Evolutionary conservation across 2,113 vertebrate species (phyloP).

Genomic region (Bagarius yarrelli): DNA sequence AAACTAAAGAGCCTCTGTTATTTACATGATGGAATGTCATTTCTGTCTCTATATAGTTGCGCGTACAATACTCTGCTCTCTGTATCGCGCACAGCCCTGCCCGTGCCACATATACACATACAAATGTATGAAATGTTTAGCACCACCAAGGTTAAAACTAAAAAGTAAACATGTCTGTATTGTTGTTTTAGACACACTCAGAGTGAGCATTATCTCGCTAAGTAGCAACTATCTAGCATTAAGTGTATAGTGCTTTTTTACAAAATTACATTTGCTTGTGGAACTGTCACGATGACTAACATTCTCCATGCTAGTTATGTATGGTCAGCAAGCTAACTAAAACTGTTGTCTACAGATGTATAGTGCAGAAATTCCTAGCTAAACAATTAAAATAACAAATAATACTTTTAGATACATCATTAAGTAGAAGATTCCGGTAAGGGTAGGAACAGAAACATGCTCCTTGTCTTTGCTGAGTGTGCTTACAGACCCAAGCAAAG

Average conservation of each 20-base stretch:
- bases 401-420: background rate
- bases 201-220: background rate
- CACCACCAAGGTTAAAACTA: no score
- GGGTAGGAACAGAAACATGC: background rate
- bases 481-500: background rate
- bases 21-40: no score
- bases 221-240: background rate
- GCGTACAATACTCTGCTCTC: no score
- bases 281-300: background rate
- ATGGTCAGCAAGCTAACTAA: no score
- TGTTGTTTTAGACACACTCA: conserved; percentile 1
- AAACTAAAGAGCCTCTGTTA: no score
- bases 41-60: no score
- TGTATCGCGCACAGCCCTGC: no score
- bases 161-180: background rate
- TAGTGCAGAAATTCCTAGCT: background rate
- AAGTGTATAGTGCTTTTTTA: background rate
- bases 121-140: background rate
- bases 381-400: background rate
- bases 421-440: background rate
- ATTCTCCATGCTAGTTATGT: background rate
- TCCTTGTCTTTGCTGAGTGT: background rate
- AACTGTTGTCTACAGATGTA: no score
- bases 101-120: background rate
- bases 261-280: background rate